A percentile compares a stretch with the other conserved stretches of the same genome.
Conservation (phyloP, 2,113 vertebrate species). For the Geothlypis trichas region DNA sequence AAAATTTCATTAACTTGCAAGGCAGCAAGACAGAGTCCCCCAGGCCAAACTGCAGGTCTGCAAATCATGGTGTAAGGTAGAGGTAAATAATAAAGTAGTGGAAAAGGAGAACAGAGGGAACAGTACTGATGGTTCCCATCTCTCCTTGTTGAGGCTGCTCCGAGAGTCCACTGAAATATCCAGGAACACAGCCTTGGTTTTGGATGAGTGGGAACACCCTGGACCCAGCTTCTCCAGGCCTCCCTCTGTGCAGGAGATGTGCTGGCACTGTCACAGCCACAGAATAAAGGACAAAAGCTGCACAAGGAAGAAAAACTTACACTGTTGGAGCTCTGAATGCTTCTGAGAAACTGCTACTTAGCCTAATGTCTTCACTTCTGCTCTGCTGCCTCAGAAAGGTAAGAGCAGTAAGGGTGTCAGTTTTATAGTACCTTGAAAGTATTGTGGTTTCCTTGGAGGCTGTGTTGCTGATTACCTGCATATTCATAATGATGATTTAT, state of each 20-base stretch:
- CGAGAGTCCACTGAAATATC: neutral
- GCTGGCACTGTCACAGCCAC: neutral
- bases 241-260: neutral
- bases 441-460: neutral
- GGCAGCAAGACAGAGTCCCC: neutral
- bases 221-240: neutral
- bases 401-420: neutral
- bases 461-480: neutral
- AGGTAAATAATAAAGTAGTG: neutral
- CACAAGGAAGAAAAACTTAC: neutral
- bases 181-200: neutral
- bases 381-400: neutral
- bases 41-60: neutral
- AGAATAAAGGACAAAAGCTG: neutral
- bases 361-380: neutral
- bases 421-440: neutral
- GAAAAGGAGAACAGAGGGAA: neutral
- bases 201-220: neutral
- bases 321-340: neutral
- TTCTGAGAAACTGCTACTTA: neutral
- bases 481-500: neutral
- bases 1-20: neutral
- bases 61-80: neutral
- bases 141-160: neutral
- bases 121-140: neutral